phyloP scores from a whole-genome alignment of 2,888 invertebrate genomes.

The Andrena minutula region DNA sequence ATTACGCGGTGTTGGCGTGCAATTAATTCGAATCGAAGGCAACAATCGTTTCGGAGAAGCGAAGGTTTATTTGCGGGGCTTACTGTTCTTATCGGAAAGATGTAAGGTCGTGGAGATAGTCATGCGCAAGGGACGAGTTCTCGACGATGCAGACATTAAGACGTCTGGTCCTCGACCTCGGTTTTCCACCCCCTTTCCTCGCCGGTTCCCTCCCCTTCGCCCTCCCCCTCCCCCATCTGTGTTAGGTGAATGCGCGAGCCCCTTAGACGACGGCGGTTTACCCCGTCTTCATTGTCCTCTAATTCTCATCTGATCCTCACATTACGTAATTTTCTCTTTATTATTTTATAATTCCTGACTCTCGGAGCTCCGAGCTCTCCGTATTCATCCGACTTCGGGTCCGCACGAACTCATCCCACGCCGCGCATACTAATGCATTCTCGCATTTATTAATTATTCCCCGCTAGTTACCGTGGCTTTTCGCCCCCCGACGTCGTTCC shows the following conservation, averaged over 20 bases:
- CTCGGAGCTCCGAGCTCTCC: conserved; percentile 52
- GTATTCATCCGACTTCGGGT: conserved; percentile 63
- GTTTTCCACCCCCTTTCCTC: conserved; percentile 61
- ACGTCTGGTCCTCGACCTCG: conserved; percentile 83
- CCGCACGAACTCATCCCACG: conserved; percentile 72
- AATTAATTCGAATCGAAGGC: conserved; percentile 30
- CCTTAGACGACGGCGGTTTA: conserved; percentile 70
- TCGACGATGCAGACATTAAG: conserved; percentile 82
- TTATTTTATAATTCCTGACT: conserved; percentile 81
- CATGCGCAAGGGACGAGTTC: conserved; percentile 71
- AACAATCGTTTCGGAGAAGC: conserved; percentile 29
- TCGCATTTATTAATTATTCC: conserved; percentile 82
- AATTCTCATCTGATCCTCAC: conserved; percentile 81
- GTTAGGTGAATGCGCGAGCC: conserved; percentile 47
- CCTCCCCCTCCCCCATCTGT: conserved; percentile 13
- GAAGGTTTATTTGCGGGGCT: conserved; percentile 55
- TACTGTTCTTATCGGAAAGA: conserved; percentile 70
- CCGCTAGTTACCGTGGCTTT: conserved; percentile 75
- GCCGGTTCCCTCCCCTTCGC: conserved; percentile 32
- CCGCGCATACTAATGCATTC: conserved; percentile 81
- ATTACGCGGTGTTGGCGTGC: not conserved
- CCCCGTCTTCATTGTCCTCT: conserved; percentile 79
- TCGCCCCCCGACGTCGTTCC: conserved; percentile 62
- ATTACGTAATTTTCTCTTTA: conserved; percentile 83
- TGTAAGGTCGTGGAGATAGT: conserved; percentile 64